Evolutionary conservation across 2,797 vertebrate genomes (phyloP).

Genomic region (Oophaga sylvatica): DNA sequence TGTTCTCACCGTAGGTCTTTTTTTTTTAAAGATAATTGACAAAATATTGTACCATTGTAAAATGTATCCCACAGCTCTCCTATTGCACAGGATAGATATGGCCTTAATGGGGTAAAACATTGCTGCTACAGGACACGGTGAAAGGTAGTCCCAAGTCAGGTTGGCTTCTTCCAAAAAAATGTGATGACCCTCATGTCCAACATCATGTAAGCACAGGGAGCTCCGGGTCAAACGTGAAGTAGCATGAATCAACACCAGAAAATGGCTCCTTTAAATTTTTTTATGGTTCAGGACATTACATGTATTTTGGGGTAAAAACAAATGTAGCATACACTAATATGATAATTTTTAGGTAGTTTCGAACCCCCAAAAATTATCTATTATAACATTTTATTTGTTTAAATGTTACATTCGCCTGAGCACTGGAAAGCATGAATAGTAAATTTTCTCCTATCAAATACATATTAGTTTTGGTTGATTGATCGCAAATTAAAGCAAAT

Average conservation of each 20-base stretch:
- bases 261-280: neutral
- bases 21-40: too few species aligned
- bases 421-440: neutral
- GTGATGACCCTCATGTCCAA: neutral
- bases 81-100: too few species aligned
- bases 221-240: neutral
- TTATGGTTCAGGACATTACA: neutral
- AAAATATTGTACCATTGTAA: too few species aligned
- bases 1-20: too few species aligned
- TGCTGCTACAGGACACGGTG: too few species aligned
- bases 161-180: neutral
- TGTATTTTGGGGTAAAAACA: neutral
- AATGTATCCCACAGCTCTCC: too few species aligned
- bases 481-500: constrained; percentile 17
- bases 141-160: neutral
- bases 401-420: neutral
- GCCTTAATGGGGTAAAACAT: too few species aligned
- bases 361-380: neutral
- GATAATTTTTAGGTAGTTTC: neutral
- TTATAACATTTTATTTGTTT: neutral
- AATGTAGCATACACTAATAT: neutral
- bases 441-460: neutral
- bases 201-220: neutral
- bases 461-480: constrained; percentile 1
- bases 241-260: neutral